Conservation (phyloP, 2,797 vertebrate species). For the Sebastes diaconus region DNA sequence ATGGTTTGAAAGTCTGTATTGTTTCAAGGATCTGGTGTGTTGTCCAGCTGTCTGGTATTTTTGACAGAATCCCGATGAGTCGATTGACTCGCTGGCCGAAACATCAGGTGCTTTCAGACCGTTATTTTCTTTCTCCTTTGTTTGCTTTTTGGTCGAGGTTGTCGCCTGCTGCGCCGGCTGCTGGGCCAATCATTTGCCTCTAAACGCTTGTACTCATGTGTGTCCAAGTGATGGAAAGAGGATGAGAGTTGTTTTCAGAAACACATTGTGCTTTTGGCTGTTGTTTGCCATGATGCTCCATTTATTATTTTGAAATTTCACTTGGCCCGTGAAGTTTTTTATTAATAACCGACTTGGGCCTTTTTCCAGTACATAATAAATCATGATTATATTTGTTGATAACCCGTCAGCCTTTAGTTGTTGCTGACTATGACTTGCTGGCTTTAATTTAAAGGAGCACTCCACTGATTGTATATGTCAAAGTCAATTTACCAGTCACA, state of each 20-base stretch:
- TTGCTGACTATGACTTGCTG: slow-evolving; percentile 10
- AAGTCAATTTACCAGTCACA: slow-evolving; percentile 3
- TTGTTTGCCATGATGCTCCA: background rate
- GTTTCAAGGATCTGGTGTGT: background rate
- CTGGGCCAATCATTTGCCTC: slow-evolving; percentile 39
- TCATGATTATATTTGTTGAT: slow-evolving; percentile 20
- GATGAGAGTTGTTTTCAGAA: slow-evolving; percentile 29
- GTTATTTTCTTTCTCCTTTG: background rate
- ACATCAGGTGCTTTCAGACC: background rate
- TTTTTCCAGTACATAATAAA: slow-evolving; percentile 15
- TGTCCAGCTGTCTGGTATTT: background rate
- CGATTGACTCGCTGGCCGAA: background rate
- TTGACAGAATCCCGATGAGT: slow-evolving; percentile 18
- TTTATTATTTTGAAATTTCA: slow-evolving; percentile 18
- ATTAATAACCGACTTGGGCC: slow-evolving; percentile 3
- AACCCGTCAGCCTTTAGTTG: slow-evolving; percentile 11
- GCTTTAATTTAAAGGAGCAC: slow-evolving; percentile 17
- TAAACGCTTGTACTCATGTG: slow-evolving; percentile 14
- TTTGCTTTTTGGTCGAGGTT: slow-evolving; percentile 45
- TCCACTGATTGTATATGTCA: slow-evolving; percentile 1
- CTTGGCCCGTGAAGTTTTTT: background rate
- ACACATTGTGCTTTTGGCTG: background rate
- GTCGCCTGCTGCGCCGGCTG: slow-evolving; percentile 17
- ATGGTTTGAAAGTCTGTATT: background rate
- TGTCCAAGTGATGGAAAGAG: slow-evolving; percentile 21